phyloP scores from a whole-genome alignment of 2,888 invertebrate genomes.

The Brenthis hecate region DNA sequence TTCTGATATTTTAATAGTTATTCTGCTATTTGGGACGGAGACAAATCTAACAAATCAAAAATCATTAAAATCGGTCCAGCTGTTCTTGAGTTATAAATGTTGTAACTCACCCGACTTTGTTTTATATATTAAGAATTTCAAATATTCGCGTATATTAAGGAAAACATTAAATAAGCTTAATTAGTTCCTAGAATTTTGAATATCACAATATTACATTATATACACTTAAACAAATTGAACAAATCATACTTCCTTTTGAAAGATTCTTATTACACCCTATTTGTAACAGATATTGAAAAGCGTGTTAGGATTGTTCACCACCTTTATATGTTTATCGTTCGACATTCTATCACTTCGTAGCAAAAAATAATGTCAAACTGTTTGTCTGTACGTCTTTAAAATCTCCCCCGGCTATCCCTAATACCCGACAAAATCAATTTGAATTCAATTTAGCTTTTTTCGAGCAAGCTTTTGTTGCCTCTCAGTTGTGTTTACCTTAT shows the following conservation, averaged over 20 bases:
- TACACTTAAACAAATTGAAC: not conserved
- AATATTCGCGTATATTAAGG: too few relatives aligned
- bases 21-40: too few relatives aligned
- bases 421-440: conserved; percentile 82
- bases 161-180: not conserved
- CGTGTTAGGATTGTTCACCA: not conserved
- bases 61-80: too few relatives aligned
- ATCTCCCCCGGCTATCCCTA: conserved; percentile 78
- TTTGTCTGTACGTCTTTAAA: conserved; percentile 66
- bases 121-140: too few relatives aligned
- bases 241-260: conserved; percentile 1
- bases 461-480: conserved; percentile 80
- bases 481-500: conserved; percentile 82
- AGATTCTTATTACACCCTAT: conserved; percentile 44
- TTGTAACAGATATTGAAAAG: conserved; percentile 49
- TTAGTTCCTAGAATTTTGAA: too few relatives aligned
- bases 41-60: too few relatives aligned
- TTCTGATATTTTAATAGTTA: too few relatives aligned
- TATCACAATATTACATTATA: too few relatives aligned
- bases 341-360: conserved; percentile 63
- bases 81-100: too few relatives aligned
- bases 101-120: too few relatives aligned
- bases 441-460: conserved; percentile 82
- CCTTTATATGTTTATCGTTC: conserved; percentile 57
- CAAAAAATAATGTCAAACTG: conserved; percentile 76